A percentile compares a stretch with the other conserved stretches of the same genome.
These are phyloP conservation scores for Lasius platythorax DNA, from an alignment of 2,888 invertebrate genomes.

Conservation along the genomic window DNA sequence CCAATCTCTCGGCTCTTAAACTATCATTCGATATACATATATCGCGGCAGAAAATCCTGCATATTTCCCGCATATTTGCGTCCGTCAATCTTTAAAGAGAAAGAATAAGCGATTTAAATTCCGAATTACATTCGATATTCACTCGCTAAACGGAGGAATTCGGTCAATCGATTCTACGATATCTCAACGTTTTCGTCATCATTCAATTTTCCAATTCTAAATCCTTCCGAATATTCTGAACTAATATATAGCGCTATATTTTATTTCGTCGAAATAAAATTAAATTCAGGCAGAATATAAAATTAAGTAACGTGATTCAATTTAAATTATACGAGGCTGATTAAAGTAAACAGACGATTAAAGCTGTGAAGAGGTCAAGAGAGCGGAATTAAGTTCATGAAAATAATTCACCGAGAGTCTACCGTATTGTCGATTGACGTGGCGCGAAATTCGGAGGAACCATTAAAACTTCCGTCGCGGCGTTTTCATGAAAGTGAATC, in stretches of 20 bases:
- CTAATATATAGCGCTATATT: background rate
- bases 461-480: background rate
- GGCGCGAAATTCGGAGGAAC: background rate
- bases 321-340: background rate
- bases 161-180: background rate
- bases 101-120: background rate
- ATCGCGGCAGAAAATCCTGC: background rate
- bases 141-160: background rate
- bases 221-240: background rate
- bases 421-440: background rate
- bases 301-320: background rate
- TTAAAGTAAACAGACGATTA: background rate
- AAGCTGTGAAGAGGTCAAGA: background rate
- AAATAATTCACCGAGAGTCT: background rate
- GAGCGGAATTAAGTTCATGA: background rate
- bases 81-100: background rate
- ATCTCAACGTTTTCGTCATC: background rate
- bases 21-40: background rate
- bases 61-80: background rate
- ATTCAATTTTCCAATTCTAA: background rate
- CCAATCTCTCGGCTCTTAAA: constrained; percentile 49
- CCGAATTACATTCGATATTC: background rate
- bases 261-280: constrained; percentile 7
- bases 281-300: background rate
- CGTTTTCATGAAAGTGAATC: background rate